phyloP scores from a whole-genome alignment of 2,113 vertebrate species.

The Chlorodrepanis virens region DNA sequence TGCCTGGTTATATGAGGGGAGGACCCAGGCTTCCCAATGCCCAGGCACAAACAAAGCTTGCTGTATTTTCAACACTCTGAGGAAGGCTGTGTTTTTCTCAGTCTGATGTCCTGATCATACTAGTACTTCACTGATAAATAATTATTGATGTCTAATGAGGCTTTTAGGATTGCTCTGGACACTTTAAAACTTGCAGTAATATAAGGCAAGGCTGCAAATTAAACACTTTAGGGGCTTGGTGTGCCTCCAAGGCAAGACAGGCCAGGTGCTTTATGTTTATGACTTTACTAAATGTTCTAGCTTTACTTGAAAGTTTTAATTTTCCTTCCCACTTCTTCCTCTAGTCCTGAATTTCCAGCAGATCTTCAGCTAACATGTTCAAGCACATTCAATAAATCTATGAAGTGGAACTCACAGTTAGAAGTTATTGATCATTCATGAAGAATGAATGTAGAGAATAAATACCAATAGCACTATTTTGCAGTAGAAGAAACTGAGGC shows the following conservation, averaged over 20 bases:
- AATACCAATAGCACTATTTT: not conserved
- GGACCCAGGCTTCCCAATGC: not conserved
- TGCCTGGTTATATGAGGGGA: not conserved
- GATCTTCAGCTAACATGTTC: not conserved
- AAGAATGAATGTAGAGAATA: not conserved
- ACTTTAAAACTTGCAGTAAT: not conserved
- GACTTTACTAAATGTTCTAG: not conserved
- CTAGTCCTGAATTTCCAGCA: not conserved
- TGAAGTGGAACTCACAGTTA: not conserved
- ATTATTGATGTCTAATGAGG: not conserved
- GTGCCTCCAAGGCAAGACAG: not conserved
- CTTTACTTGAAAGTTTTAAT: not conserved
- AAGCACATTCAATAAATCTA: not conserved
- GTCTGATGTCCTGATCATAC: not conserved
- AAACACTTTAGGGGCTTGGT: not conserved
- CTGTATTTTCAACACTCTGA: not conserved
- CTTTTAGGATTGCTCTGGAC: not conserved
- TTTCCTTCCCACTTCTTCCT: not conserved
- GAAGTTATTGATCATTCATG: not conserved
- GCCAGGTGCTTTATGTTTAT: not conserved
- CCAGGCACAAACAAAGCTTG: not conserved
- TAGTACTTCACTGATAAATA: not conserved
- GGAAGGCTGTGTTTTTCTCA: not conserved
- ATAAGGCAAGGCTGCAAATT: not conserved
- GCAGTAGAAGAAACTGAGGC: not conserved